These are phyloP conservation scores for Apeira syringaria DNA, from an alignment of 2,888 invertebrate species.

Conservation along the genomic window DNA sequence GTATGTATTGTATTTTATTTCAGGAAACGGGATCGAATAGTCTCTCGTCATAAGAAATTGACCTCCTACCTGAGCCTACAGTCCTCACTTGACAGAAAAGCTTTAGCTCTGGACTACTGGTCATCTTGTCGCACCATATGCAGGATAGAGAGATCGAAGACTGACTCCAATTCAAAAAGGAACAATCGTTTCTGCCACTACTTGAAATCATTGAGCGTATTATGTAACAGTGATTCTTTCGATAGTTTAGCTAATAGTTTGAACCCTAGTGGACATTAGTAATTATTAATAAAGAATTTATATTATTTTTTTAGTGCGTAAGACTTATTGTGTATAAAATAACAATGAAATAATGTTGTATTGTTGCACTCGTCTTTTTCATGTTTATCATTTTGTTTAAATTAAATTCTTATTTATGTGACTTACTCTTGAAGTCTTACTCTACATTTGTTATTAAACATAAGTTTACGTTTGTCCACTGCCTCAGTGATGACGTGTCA, in stretches of 20 bases:
- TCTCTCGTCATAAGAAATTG: slow-evolving; percentile 62
- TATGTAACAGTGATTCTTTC: slow-evolving; percentile 75
- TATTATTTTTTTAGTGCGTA: slow-evolving; percentile 11
- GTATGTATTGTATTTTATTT: slow-evolving; percentile 29
- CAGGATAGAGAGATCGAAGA: slow-evolving; percentile 85
- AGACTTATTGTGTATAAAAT: slow-evolving; percentile 17
- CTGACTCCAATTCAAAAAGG: slow-evolving; percentile 84
- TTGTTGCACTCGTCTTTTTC: slow-evolving; percentile 19
- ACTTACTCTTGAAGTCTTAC: too few species aligned
- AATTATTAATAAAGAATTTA: slow-evolving; percentile 28
- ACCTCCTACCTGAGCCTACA: slow-evolving; percentile 74
- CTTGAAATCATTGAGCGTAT: slow-evolving; percentile 83
- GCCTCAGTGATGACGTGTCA: too few species aligned
- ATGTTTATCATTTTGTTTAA: slow-evolving; percentile 19
- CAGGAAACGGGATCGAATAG: slow-evolving; percentile 73
- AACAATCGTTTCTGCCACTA: slow-evolving; percentile 92
- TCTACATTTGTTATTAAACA: too few species aligned
- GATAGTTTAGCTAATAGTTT: slow-evolving; percentile 75
- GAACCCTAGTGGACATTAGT: slow-evolving; percentile 31
- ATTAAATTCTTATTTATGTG: slow-evolving; percentile 20
- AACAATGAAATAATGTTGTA: slow-evolving; percentile 3
- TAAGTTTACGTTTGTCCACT: too few species aligned
- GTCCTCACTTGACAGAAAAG: slow-evolving; percentile 76
- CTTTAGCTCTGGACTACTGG: slow-evolving; percentile 87
- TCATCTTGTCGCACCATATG: slow-evolving; percentile 87